These are phyloP conservation scores for Discoglossus pictus DNA, from an alignment of 2,797 vertebrate genomes.

Conservation along the genomic window DNA sequence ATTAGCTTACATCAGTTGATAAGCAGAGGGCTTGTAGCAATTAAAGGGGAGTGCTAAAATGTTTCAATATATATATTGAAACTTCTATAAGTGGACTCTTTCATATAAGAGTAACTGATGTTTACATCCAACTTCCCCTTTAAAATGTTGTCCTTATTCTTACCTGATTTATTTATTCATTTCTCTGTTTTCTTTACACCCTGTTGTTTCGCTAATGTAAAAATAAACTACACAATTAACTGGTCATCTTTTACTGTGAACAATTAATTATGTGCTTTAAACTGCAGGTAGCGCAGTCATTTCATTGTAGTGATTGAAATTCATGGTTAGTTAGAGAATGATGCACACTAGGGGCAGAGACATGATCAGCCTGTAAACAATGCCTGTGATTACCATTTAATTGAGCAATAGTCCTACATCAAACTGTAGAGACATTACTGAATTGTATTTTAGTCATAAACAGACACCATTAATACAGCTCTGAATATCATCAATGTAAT, in stretches of 20 bases:
- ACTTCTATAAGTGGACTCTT: no score
- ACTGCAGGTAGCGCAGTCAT: not conserved
- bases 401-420: no score
- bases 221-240: not conserved
- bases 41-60: no score
- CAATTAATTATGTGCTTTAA: not conserved
- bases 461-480: no score
- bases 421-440: no score
- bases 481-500: no score
- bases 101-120: no score
- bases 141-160: not conserved
- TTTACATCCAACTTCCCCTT: not conserved
- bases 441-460: no score
- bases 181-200: not conserved
- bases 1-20: no score
- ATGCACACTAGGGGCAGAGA: not conserved
- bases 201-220: not conserved
- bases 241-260: not conserved
- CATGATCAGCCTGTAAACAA: not conserved
- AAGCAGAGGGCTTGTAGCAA: no score
- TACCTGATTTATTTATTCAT: not conserved
- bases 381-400: constrained; percentile 4
- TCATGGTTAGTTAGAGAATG: constrained; percentile 12
- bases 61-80: no score
- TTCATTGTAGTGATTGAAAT: constrained; percentile 3